These are phyloP conservation scores for Mesoligia furuncula DNA, from an alignment of 2,888 invertebrate genomes.

Conservation along the genomic window DNA sequence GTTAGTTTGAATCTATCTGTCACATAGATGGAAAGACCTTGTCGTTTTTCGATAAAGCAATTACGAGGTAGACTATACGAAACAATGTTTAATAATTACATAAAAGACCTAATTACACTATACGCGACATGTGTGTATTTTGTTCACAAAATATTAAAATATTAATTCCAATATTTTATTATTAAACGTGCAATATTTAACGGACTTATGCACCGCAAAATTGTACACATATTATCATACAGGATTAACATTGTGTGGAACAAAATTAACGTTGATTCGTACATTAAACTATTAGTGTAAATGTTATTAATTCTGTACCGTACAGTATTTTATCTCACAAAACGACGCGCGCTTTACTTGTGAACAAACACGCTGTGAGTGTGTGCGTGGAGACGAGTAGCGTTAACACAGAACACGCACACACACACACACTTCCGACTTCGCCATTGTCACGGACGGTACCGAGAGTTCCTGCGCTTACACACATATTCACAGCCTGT, in stretches of 20 bases:
- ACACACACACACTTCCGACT: background rate
- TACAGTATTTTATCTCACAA: background rate
- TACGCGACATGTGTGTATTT: background rate
- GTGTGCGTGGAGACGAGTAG: background rate
- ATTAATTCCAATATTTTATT: constrained; percentile 3
- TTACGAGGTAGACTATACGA: background rate
- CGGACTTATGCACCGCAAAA: background rate
- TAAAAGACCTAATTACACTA: background rate
- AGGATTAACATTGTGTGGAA: constrained; percentile 7
- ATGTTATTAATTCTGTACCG: constrained; percentile 1
- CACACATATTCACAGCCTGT: background rate
- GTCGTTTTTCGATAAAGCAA: background rate
- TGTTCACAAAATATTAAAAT: constrained; percentile 4
- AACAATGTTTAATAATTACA: background rate
- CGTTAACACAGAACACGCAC: background rate
- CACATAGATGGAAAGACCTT: too few species aligned
- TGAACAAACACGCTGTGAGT: background rate
- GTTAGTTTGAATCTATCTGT: too few species aligned
- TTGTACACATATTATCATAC: constrained; percentile 13
- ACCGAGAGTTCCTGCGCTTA: background rate
- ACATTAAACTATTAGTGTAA: constrained; percentile 6
- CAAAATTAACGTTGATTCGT: constrained; percentile 9
- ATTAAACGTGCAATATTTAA: constrained; percentile 21
- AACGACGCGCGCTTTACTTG: background rate
- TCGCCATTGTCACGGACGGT: background rate